phyloP scores from a whole-genome alignment of 2,113 vertebrate genomes.

The Haemorhous mexicanus region DNA sequence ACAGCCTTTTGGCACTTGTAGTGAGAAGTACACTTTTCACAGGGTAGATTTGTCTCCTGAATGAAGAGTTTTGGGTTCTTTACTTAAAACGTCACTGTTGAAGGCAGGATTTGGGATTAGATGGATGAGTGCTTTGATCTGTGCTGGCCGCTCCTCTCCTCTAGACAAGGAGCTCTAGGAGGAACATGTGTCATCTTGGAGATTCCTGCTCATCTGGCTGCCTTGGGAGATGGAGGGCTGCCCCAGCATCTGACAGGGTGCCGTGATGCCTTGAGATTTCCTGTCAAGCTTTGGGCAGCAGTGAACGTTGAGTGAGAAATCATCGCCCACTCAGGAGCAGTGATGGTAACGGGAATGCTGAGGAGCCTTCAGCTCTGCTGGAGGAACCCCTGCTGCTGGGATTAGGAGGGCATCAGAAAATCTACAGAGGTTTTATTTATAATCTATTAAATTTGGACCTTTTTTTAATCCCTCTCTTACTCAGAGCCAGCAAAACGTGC shows the following conservation, averaged over 20 bases:
- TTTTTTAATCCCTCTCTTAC: background rate
- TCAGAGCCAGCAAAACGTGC: background rate
- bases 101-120: slow-evolving; percentile 57
- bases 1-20: background rate
- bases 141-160: slow-evolving; percentile 11
- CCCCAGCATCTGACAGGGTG: background rate
- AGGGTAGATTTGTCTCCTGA: slow-evolving; percentile 37
- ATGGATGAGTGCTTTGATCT: slow-evolving; percentile 47
- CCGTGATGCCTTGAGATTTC: background rate
- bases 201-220: slow-evolving; percentile 9
- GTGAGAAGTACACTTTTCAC: slow-evolving; percentile 13
- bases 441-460: background rate
- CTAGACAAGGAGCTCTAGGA: background rate
- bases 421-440: background rate
- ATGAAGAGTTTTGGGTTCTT: background rate
- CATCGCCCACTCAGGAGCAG: background rate
- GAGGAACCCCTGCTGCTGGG: background rate
- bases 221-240: slow-evolving; percentile 9
- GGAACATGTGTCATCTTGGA: background rate
- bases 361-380: background rate
- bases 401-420: background rate
- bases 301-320: background rate
- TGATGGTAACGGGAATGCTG: background rate
- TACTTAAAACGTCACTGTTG: background rate
- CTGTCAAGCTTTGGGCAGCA: background rate